Base-by-base conservation (phyloP, 2,888 invertebrate species). In the Theristus sp. region DNA sequence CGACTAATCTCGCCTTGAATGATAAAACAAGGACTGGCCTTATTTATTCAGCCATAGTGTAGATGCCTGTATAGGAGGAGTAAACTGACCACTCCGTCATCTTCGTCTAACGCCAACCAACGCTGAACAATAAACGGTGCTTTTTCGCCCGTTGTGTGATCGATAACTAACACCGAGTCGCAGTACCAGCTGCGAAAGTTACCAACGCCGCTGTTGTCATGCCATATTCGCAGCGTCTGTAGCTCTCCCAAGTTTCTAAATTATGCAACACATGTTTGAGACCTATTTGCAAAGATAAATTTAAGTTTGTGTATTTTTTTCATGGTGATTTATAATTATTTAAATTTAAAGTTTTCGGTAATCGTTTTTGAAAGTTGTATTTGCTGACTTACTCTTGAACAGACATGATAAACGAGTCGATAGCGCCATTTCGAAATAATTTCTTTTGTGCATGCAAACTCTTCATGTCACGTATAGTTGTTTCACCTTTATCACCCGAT, bases 171-270 rank as follows among this genome's bases (percentile, higher is more conserved):
- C 3, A 49, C 24, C 20, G 20, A 49, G n/a, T 17, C 20, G 30
- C 10, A 24, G 24, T 72, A 77, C 79, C 79, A 79, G 0, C 77
- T 75, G 1, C 71, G 75, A 63, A 69, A 71, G 55, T 71, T 70
- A 1, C 76, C 76, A 62, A 72, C 69, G 1, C 78, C 79, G 2
- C 74, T 71, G 68, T 79, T 79, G 69, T 79, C 78, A 63, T 79
- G 79, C 79, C 79, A 79, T 2, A 79, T 67, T 13, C 77, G 70
- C 29, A 77, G 65, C 66, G 74, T 78, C 64, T 38, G 38, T 13
- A 38, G 38, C 6, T 38, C 38, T 13, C 38, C 38, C 38, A 38
- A 38, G 38, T 38, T 6, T 17, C 38, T 38, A 38, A n/a, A n/a
- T n/a, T n/a, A n/a, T n/a, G n/a, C n/a, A n/a, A 38, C 6, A 38